Evolutionary conservation across 2,888 invertebrate genomes (phyloP), one percentile per base, ranked within the genome.

Genomic region (Leptopilina myrica): DNA sequence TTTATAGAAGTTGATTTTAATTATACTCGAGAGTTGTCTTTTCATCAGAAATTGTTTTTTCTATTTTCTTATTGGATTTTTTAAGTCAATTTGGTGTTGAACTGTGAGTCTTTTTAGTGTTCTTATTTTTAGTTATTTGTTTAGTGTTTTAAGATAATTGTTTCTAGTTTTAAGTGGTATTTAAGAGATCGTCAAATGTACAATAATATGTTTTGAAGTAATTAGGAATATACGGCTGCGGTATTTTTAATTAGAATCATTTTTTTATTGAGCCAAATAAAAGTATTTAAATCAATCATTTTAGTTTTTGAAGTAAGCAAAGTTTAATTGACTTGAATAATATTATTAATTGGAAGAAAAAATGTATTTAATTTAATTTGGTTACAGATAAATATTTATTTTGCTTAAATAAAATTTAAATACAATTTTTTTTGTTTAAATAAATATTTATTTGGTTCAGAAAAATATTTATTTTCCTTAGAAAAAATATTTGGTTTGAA

Each of bases 1-100:
- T 69, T 69, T n/a, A 33, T 12, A 73, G 26, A 43, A 43, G 7
- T 69, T 33, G 53, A 33, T 56, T 56, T 33, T 33, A 56, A 73
- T 26, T 49, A 3, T 9, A 62, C 15, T 43, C 43, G 43, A 8
- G 43, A 43, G 43, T 43, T 43, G 43, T 43, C 43, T 62, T 62
- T 62, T 62, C 62, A 4, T 62, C 3, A 9, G 33, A 33, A 15
- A 62, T 9, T 15, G 2, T 20, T 15, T 7, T 20, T 59, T 59
- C n/a, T 62, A 20, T 62, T 20, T 62, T n/a, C 15, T 15, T 20
- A 20, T 62, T 20, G 20, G 62, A 8, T 59, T 59, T n/a, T 56
- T 8, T n/a, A 12, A 56, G 5, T 56, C 5, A 56, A 56, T 56
- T 15, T 59, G 6, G 15, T 59, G 7, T 59, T 8, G 14, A n/a